Conservation (phyloP, 2,888 invertebrate genomes). For the Cyclophora punctaria region DNA sequence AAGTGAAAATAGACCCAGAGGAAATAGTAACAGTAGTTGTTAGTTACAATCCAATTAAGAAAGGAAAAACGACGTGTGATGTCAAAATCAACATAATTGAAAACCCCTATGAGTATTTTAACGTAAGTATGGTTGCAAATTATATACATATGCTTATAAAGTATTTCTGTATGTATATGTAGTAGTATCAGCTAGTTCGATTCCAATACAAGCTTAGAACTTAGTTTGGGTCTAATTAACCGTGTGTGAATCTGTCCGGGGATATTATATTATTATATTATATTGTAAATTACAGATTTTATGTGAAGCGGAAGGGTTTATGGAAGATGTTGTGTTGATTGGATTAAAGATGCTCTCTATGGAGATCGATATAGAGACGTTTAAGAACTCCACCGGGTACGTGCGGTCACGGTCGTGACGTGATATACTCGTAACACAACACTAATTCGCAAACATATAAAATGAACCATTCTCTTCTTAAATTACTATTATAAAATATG, state of each 20-base stretch:
- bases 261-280: neutral
- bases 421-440: too few species aligned
- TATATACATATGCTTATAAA: neutral
- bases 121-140: constrained; percentile 29
- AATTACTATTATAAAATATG: too few species aligned
- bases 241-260: too few species aligned
- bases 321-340: constrained; percentile 60
- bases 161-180: too few species aligned
- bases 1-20: constrained; percentile 36
- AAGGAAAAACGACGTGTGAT: constrained; percentile 51
- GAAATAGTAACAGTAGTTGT: constrained; percentile 38
- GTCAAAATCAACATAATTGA: constrained; percentile 45
- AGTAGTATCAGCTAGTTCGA: too few species aligned
- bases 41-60: constrained; percentile 50
- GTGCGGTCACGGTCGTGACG: too few species aligned
- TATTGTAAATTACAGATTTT: constrained; percentile 34
- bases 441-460: too few species aligned
- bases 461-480: too few species aligned
- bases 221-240: too few species aligned
- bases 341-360: constrained; percentile 64
- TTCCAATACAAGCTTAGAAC: too few species aligned
- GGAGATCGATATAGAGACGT: constrained; percentile 50
- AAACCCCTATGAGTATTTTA: constrained; percentile 61
- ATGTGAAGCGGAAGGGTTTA: constrained; percentile 64
- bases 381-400: constrained; percentile 30